Conservation (phyloP, 2,888 invertebrate genomes). For the Megastigmus dorsalis region DNA sequence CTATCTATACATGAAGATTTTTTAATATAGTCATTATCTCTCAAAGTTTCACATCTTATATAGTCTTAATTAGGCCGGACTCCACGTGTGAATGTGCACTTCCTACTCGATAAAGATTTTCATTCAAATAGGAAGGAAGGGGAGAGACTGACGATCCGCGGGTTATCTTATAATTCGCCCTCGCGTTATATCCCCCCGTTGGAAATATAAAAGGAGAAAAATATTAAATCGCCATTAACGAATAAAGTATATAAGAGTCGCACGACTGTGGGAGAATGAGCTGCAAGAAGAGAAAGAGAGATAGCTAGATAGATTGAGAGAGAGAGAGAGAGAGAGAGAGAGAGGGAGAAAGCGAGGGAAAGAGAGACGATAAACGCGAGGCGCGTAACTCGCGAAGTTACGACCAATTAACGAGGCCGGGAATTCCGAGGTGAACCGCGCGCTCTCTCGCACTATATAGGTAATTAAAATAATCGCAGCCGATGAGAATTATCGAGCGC, state of each 20-base stretch:
- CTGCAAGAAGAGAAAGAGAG: background rate
- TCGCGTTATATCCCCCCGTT: no score
- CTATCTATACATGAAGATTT: no score
- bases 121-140: no score
- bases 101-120: no score
- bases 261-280: background rate
- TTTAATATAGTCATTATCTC: no score
- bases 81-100: no score
- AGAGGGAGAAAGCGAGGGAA: background rate
- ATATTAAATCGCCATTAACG: slow-evolving; percentile 21
- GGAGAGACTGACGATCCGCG: no score
- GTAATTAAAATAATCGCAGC: slow-evolving; percentile 55
- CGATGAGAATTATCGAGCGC: slow-evolving; percentile 55
- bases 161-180: no score
- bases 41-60: no score
- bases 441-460: slow-evolving; percentile 17
- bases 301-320: background rate
- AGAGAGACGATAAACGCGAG: slow-evolving; percentile 22
- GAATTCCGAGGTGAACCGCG: slow-evolving; percentile 43
- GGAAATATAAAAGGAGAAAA: background rate
- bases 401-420: slow-evolving; percentile 54
- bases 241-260: background rate
- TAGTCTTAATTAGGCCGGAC: no score
- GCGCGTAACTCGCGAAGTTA: slow-evolving; percentile 47
- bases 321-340: slow-evolving; percentile 1